Percentiles rank a stretch among this genome's conserved stretches.
These are phyloP conservation scores for Caloenas nicobarica DNA, from an alignment of 2,113 vertebrate genomes.

Conservation along the genomic window DNA sequence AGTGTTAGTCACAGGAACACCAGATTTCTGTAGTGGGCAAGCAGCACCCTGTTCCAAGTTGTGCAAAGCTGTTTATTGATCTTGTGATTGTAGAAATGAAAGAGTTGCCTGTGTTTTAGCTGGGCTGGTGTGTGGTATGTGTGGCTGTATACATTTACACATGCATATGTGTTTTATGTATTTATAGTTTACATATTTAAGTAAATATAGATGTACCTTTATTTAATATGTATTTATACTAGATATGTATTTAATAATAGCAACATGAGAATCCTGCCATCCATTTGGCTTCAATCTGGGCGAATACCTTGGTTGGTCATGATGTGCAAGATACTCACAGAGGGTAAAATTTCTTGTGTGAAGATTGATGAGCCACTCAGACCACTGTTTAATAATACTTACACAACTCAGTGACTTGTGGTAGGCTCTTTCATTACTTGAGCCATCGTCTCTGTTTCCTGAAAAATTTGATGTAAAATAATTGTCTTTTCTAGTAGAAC, in stretches of 20 bases:
- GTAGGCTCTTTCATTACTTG: background rate
- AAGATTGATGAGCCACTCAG: background rate
- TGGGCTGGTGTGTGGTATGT: background rate
- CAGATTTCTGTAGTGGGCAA: background rate
- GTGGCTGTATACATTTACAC: background rate
- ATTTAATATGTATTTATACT: background rate
- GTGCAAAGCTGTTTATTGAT: constrained; percentile 13
- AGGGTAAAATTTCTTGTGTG: background rate
- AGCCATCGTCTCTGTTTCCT: background rate
- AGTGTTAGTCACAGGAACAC: background rate
- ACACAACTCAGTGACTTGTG: background rate
- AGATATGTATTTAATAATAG: background rate
- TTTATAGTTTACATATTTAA: constrained; percentile 7
- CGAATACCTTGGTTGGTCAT: background rate
- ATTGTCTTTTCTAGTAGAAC: background rate
- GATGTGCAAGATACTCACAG: background rate
- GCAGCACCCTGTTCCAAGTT: background rate
- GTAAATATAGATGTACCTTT: background rate
- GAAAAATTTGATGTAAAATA: background rate
- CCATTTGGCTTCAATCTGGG: background rate
- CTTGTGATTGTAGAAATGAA: constrained; percentile 2
- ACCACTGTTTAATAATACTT: background rate
- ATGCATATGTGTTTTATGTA: background rate
- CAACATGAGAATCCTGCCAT: background rate
- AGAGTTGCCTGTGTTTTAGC: background rate